Base-by-base conservation (phyloP, 2,888 invertebrate species). In the Mesorhabditis belari region DNA sequence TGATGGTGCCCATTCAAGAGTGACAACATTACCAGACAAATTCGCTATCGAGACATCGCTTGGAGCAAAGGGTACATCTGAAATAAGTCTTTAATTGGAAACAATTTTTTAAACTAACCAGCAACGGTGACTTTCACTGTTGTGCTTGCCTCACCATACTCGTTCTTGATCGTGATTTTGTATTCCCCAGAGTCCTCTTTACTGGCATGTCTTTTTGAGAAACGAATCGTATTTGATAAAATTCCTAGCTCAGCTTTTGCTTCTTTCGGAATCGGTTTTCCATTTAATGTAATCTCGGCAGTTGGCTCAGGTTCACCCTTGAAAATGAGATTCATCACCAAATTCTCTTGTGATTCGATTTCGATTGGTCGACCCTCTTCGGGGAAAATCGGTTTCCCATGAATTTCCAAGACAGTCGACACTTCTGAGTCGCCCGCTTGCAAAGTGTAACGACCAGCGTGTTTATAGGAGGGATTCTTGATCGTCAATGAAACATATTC, bases 1-100 rank as follows among this genome's bases (percentile, higher is more conserved):
- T 17, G 72, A 64, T 49, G 85, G 84, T 58, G 83, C 79, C 85
- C 85, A 85, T 63, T 68, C 65, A 17, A 76, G 69, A 19, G 71
- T 71, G 9, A 72, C 61, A 55, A 64, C 69, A 59, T 75, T 72
- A 50, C 71, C 64, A 12, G 71, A 70, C 5, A 70, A 68, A 21
- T 77, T 74, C n/a, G 63, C 66, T 12, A 78, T 65, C 3, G 67
- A 64, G 24, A 77, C 60, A 27, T 72, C 70, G 5, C 60, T 62
- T 2, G 77, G 79, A 2, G 74, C 69, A 6, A 75, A 75, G 58
- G 79, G 79, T 6, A 69, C 68, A 62, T 76, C 76, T 17, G 26
- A 12, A 51, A 3, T 21, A 50, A 12, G 21, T 44, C 49, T 56
- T 21, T n/a, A 9, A 19, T 49, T 17, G n/a, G 21, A n/a, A 24